Conservation (phyloP, 2,113 vertebrate species). For the Anolis carolinensis region DNA sequence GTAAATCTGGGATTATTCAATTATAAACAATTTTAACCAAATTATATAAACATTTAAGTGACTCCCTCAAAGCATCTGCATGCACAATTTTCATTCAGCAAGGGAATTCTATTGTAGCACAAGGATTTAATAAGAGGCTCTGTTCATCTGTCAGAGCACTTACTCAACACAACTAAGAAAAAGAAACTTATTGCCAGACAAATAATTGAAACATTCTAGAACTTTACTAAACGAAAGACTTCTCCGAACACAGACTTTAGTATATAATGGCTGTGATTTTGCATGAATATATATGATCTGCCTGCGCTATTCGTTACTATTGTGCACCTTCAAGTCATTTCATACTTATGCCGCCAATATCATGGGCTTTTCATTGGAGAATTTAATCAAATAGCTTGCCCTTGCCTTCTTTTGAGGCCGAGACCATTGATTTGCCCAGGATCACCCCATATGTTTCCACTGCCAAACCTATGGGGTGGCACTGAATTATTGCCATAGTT, state of each 20-base stretch:
- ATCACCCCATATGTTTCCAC: too few species aligned
- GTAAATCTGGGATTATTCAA: constrained; percentile 28
- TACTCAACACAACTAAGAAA: neutral
- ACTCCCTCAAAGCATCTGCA: constrained; percentile 30
- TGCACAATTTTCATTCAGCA: constrained; percentile 30
- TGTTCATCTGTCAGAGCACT: neutral
- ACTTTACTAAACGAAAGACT: neutral
- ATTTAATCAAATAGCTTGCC: too few species aligned
- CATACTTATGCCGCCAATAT: too few species aligned
- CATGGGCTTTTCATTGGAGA: too few species aligned
- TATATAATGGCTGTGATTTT: too few species aligned
- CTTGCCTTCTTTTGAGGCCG: too few species aligned
- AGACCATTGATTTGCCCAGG: too few species aligned
- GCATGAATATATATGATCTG: neutral
- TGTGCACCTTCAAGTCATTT: too few species aligned
- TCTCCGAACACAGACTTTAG: neutral
- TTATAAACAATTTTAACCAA: constrained; percentile 50
- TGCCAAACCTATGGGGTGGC: too few species aligned
- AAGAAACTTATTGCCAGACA: too few species aligned
- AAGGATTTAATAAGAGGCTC: constrained; percentile 21
- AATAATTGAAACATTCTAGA: fast-evolving
- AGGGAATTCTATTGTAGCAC: constrained; percentile 23
- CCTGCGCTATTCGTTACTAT: too few species aligned
- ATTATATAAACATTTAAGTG: constrained; percentile 38
- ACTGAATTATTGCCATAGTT: too few species aligned